Conservation (phyloP, 1,140 invertebrate genomes). For the Drosophila burlai region DNA sequence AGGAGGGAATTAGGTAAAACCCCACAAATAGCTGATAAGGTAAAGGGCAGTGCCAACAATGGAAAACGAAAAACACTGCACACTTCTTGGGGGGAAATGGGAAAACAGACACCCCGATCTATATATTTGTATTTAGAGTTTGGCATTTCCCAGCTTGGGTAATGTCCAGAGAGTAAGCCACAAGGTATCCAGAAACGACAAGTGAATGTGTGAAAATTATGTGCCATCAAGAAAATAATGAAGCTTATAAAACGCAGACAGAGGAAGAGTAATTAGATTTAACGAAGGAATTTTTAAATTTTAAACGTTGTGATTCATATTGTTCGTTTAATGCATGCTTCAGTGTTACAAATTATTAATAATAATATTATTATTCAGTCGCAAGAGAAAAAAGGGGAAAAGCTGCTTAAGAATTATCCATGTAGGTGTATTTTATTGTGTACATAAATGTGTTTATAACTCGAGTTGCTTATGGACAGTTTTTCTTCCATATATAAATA, state of each 20-base stretch:
- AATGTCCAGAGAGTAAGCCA: conserved; percentile 36
- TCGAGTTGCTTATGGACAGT: conserved; percentile 78
- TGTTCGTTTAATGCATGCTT: conserved; percentile 75
- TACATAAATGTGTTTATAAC: conserved; percentile 42
- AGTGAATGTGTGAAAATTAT: conserved; percentile 73
- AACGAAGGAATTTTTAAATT: conserved; percentile 62
- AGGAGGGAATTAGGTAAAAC: conserved; percentile 27
- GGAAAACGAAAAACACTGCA: conserved; percentile 48
- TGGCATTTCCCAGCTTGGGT: conserved; percentile 46
- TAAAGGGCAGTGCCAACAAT: conserved; percentile 37
- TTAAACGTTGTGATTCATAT: conserved; percentile 81
- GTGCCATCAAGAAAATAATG: conserved; percentile 68
- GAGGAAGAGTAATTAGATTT: conserved; percentile 34
- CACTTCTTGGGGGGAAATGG: conserved; percentile 17
- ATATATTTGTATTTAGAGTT: conserved; percentile 53
- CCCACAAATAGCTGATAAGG: conserved; percentile 14
- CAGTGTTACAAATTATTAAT: conserved; percentile 50
- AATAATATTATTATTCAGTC: conserved; percentile 51
- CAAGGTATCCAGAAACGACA: conserved; percentile 43
- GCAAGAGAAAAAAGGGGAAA: neutral
- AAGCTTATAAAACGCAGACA: conserved; percentile 32
- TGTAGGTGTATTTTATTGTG: conserved; percentile 43
- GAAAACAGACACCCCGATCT: neutral
- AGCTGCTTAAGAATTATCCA: conserved; percentile 15
- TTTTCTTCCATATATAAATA: conserved; percentile 73